These are phyloP conservation scores for Dryobota labecula DNA, from an alignment of 2,888 invertebrate genomes.

Conservation along the genomic window DNA sequence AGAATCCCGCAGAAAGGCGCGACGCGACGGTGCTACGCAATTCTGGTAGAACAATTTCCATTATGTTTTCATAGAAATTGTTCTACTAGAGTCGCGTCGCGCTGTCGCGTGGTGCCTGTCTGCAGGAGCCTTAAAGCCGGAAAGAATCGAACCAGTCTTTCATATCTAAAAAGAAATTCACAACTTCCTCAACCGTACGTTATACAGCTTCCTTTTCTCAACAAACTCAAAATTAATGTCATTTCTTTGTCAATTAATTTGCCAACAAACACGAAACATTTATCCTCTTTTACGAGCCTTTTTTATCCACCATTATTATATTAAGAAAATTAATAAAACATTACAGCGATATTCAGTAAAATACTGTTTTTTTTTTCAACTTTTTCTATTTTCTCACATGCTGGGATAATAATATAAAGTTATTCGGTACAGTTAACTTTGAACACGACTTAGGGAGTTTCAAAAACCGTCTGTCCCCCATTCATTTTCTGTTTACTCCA, in stretches of 20 bases:
- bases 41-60: not conserved
- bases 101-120: not conserved
- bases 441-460: not conserved
- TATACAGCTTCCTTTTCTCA: slow-evolving; percentile 30
- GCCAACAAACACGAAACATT: slow-evolving; percentile 23
- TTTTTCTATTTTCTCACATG: not conserved
- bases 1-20: not conserved
- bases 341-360: not conserved
- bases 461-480: slow-evolving; percentile 9
- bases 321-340: slow-evolving; percentile 8
- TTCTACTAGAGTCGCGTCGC: not conserved
- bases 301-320: slow-evolving; percentile 8
- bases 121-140: slow-evolving; percentile 16
- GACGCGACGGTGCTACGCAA: not conserved
- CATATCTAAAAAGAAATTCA: slow-evolving; percentile 59
- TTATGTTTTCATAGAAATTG: not conserved
- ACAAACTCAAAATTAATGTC: slow-evolving; percentile 49
- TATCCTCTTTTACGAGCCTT: slow-evolving; percentile 24
- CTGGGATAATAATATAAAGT: not conserved
- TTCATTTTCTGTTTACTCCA: slow-evolving; percentile 26
- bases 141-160: slow-evolving; percentile 25
- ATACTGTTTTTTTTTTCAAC: not conserved
- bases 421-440: slow-evolving; percentile 9
- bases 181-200: slow-evolving; percentile 34
- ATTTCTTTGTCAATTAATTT: slow-evolving; percentile 53